Evolutionary conservation across 2,888 invertebrate genomes (phyloP).

Genomic region (Lamproptera curius): DNA sequence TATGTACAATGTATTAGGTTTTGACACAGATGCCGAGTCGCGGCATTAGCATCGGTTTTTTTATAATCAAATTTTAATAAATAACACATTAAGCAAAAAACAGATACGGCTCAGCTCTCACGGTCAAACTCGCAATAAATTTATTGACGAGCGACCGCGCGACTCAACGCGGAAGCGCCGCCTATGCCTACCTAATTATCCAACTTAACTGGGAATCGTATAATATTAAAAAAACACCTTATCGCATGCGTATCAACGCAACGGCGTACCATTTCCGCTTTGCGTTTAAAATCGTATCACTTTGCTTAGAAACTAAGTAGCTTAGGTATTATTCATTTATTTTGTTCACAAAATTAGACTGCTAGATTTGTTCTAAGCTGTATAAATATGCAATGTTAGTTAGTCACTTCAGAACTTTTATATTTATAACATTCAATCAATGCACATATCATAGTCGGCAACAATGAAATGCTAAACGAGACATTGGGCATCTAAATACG

Average conservation of each 20-base stretch:
- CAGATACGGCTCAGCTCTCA: slow-evolving; percentile 68
- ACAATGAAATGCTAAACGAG: too few species aligned
- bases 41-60: slow-evolving; percentile 56
- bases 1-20: slow-evolving; percentile 50
- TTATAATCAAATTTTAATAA: slow-evolving; percentile 72
- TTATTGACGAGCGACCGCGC: slow-evolving; percentile 51
- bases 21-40: slow-evolving; percentile 52
- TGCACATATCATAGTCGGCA: too few species aligned
- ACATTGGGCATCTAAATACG: too few species aligned
- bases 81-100: slow-evolving; percentile 73
- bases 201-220: slow-evolving; percentile 41
- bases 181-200: slow-evolving; percentile 50
- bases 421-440: too few species aligned
- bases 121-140: slow-evolving; percentile 73
- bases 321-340: too few species aligned
- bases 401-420: too few species aligned
- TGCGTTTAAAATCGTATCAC: slow-evolving; percentile 2
- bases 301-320: background rate
- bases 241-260: slow-evolving; percentile 31
- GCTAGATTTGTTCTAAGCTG: too few species aligned
- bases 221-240: slow-evolving; percentile 42
- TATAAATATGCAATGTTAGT: too few species aligned
- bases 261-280: slow-evolving; percentile 23
- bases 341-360: too few species aligned
- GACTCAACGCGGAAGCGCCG: slow-evolving; percentile 51